Evolutionary conservation across 2,113 vertebrate species (phyloP).

Genomic region (Gobiocypris rarus): DNA sequence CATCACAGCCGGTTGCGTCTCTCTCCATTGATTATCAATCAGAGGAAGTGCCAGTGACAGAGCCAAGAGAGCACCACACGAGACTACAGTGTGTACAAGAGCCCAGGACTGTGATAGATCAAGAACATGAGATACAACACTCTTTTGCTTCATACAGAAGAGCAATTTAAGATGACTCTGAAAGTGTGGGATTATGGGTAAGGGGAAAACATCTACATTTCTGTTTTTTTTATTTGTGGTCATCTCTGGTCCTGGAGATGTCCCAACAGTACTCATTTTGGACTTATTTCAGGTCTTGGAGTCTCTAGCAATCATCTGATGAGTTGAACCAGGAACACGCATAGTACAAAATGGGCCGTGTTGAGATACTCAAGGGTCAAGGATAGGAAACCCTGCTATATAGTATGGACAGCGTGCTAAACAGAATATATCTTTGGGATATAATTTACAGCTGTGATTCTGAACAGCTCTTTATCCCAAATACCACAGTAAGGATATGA

Average conservation of each 20-base stretch:
- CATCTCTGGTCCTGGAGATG: no score
- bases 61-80: background rate
- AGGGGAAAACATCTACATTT: no score
- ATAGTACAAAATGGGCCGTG: no score
- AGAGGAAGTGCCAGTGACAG: slow-evolving; percentile 25
- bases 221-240: no score
- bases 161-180: background rate
- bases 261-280: background rate
- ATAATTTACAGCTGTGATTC: background rate
- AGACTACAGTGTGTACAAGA: background rate
- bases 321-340: no score
- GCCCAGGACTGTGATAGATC: background rate
- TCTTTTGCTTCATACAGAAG: background rate
- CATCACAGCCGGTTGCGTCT: background rate
- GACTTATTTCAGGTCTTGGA: background rate
- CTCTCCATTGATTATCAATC: slow-evolving; percentile 48
- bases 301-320: background rate
- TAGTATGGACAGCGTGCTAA: background rate
- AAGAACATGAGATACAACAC: background rate
- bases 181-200: background rate
- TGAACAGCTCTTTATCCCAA: background rate
- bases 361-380: no score
- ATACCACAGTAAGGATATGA: background rate
- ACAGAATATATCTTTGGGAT: background rate
- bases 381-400: background rate